Base-by-base conservation (phyloP, 1,140 invertebrate species). In the Trichonephila clavipes region DNA sequence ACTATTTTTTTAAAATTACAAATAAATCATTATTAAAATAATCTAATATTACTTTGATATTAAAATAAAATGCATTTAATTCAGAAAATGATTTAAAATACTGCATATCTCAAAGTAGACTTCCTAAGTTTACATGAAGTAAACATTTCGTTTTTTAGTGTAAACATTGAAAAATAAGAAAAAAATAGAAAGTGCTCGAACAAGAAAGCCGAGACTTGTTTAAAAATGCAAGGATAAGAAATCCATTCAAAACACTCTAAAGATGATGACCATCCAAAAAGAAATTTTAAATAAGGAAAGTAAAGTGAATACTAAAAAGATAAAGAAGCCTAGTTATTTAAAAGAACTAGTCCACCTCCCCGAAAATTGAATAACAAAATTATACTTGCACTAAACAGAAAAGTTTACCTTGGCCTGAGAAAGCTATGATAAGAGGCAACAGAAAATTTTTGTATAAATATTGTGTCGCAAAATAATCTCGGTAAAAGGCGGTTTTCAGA, bases 281-380 rank as follows among this genome's bases (percentile, higher is more conserved):
- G 34, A 77, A 77, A 4, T 14, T 28, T 18, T 34, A 40, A 77
- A 34, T 40, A 77, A 77, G 34, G 72, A 77, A 77, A 77, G 18
- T 77, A 77, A 77, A 77, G 72, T 77, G 28, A 77, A 77, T 28
- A 16, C 28, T 77, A 77, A 77, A 77, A 28, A 12, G 28, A 24
- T 72, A n/a, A 72, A 72, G 21, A 77, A 77, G 72, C 24, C 28
- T 34, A 77, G 24, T 77, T 77, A 77, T 34, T 77, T 40, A 77
- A 40, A 19, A 77, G 28, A 77, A 77, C 34, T 18, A 77, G 28
- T 40, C 34, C 14, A 14, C 12, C 18, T 77, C 34, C 28, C 16
- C 18, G 28, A 77, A 77, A 40, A 18, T 77, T 77, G 72, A 77
- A 77, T 40, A 77, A 77, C 28, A 77, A 77, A 77, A 40, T 77